A percentile compares a stretch with the other conserved stretches of the same genome.
Conservation (phyloP, 2,797 vertebrate genomes). For the Tangara arthus region DNA sequence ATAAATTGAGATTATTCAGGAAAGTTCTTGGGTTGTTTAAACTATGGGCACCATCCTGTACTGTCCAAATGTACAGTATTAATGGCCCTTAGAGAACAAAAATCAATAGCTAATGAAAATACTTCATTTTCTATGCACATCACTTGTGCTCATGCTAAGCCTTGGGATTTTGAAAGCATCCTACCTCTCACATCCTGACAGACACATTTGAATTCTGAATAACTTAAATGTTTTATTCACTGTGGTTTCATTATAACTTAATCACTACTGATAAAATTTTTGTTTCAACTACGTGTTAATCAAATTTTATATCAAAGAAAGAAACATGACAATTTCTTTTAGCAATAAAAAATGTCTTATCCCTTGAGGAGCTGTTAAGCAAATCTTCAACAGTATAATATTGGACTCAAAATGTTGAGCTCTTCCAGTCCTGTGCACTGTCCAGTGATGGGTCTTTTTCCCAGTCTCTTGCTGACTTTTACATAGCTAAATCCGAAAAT, state of each 20-base stretch:
- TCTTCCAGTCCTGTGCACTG: not conserved
- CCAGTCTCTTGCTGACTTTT: not conserved
- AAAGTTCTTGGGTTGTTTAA: slow-evolving; percentile 5
- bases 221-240: not conserved
- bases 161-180: not conserved
- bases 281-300: not conserved
- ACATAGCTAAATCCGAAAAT: not conserved
- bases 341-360: not conserved
- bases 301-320: not conserved
- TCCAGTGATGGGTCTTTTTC: not conserved
- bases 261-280: not conserved
- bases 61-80: not conserved
- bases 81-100: not conserved
- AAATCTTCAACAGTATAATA: not conserved
- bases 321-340: not conserved
- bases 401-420: not conserved
- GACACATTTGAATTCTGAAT: not conserved
- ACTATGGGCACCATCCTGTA: not conserved
- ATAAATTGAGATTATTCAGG: not conserved
- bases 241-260: not conserved
- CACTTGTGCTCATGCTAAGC: not conserved
- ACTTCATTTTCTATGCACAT: not conserved
- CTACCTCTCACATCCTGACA: not conserved
- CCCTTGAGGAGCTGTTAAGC: not conserved
- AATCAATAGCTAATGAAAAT: slow-evolving; percentile 30